Evolutionary conservation across 2,113 vertebrate genomes (phyloP).

Genomic region (Lamprologus callipterus): DNA sequence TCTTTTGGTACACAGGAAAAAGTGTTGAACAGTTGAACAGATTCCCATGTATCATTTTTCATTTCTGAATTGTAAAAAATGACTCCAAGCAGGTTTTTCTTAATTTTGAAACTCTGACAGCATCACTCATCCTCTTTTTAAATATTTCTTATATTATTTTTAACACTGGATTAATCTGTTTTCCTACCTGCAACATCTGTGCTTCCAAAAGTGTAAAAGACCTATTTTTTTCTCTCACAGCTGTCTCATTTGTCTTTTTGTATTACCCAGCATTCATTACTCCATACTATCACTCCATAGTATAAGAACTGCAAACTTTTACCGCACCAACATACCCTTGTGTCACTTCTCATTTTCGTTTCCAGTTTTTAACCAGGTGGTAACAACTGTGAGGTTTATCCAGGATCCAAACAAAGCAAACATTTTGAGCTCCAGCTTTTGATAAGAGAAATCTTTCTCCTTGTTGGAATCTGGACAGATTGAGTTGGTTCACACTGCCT

Average conservation of each 20-base stretch:
- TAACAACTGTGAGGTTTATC: neutral
- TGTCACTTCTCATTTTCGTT: neutral
- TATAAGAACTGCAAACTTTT: neutral
- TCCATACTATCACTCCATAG: neutral
- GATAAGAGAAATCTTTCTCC: neutral
- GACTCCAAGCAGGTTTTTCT: neutral
- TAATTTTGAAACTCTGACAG: neutral
- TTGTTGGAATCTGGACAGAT: neutral
- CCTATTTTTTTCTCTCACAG: neutral
- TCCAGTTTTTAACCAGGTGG: neutral
- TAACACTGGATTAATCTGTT: neutral
- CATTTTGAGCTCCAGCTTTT: neutral
- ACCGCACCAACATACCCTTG: neutral
- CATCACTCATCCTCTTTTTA: neutral
- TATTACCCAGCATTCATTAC: neutral
- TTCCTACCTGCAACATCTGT: neutral
- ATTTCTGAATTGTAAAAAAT: neutral
- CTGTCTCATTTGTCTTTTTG: neutral
- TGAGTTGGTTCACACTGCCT: neutral
- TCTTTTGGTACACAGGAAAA: neutral
- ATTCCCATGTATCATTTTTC: neutral
- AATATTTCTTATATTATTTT: neutral
- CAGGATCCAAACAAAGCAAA: neutral
- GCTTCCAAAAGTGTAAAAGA: neutral
- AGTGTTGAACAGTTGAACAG: neutral